Evolutionary conservation across 2,888 invertebrate genomes (phyloP).

Genomic region (Iphiclides podalirius): DNA sequence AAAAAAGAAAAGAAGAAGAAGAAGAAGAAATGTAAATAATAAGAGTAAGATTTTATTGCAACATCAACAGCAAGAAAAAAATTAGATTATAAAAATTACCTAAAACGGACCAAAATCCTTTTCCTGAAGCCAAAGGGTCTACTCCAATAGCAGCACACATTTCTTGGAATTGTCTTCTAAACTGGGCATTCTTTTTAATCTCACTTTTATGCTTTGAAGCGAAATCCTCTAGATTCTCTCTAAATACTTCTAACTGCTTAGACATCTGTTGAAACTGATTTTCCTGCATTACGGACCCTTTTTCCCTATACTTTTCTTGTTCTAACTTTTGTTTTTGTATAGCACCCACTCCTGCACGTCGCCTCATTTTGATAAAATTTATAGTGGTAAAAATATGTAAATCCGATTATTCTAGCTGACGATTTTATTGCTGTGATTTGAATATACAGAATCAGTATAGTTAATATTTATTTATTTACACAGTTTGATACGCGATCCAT

Average conservation of each 20-base stretch:
- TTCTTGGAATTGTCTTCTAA: conserved; percentile 97
- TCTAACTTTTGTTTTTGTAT: conserved; percentile 93
- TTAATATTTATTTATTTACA: too few relatives aligned
- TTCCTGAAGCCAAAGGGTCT: conserved; percentile 97
- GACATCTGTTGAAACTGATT: conserved; percentile 96
- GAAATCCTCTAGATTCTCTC: conserved; percentile 95
- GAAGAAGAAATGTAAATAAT: too few relatives aligned
- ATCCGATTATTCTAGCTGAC: background rate
- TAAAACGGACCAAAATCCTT: conserved; percentile 98
- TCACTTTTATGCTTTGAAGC: conserved; percentile 96
- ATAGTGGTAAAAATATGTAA: background rate
- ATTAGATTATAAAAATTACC: too few relatives aligned
- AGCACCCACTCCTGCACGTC: conserved; percentile 92
- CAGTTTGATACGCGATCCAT: too few relatives aligned
- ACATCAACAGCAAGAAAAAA: too few relatives aligned
- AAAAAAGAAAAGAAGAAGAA: too few relatives aligned
- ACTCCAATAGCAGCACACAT: conserved; percentile 99
- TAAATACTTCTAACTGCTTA: conserved; percentile 95
- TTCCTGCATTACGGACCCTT: conserved; percentile 94
- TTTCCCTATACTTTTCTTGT: conserved; percentile 94
- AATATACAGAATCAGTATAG: background rate
- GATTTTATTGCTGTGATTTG: background rate
- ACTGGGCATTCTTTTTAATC: conserved; percentile 96
- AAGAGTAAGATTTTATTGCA: too few relatives aligned
- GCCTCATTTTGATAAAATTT: conserved; percentile 80